phyloP scores from a whole-genome alignment of 2,888 invertebrate species.

The Drosophila histrio region DNA sequence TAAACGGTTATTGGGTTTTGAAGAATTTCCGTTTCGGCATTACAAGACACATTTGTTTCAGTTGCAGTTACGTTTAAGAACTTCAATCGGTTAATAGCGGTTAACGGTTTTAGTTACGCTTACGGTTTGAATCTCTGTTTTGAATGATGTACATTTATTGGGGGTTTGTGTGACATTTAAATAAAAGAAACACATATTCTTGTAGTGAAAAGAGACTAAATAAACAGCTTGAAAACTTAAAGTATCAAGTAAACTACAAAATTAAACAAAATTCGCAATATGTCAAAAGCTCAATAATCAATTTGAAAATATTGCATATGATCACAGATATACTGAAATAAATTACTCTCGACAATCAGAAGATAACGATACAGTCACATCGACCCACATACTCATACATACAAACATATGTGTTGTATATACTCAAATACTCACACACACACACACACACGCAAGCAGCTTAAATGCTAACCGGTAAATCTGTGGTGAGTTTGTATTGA shows the following conservation, averaged over 20 bases:
- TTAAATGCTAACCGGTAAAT: constrained; percentile 9
- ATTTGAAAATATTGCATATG: not conserved
- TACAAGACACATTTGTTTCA: too few species aligned
- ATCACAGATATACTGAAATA: not conserved
- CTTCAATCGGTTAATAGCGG: too few species aligned
- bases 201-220: too few species aligned
- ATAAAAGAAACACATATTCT: too few species aligned
- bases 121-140: too few species aligned
- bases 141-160: too few species aligned
- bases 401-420: not conserved
- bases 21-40: too few species aligned
- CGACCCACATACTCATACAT: not conserved
- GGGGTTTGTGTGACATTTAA: too few species aligned
- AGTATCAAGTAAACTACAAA: not conserved
- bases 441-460: not conserved
- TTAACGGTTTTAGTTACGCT: too few species aligned
- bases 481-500: constrained; percentile 26
- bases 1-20: too few species aligned
- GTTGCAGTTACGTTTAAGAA: too few species aligned
- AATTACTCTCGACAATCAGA: not conserved
- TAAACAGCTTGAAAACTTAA: too few species aligned
- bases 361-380: not conserved
- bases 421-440: not conserved
- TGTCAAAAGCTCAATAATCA: not conserved
- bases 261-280: not conserved